These are phyloP conservation scores for Aurelia aurita complex sp. Pacific DNA, from an alignment of 30 jellyfish, hydroid and myxozoan genomes.

Conservation along the genomic window DNA sequence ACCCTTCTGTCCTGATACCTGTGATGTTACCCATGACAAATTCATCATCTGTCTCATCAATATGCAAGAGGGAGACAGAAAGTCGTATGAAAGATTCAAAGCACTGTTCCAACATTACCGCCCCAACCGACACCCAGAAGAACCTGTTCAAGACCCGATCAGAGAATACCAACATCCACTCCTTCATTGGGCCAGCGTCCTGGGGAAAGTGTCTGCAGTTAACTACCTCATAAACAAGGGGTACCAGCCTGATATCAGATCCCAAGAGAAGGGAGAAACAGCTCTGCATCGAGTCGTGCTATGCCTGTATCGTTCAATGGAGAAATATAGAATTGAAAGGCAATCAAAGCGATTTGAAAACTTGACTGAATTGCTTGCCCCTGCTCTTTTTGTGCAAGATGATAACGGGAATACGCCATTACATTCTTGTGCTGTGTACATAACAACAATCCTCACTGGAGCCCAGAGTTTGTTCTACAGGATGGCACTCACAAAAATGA, in stretches of 20 bases:
- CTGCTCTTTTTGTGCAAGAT: slow-evolving; percentile 58
- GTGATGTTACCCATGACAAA: slow-evolving; percentile 57
- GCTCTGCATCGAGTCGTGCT: slow-evolving; percentile 71
- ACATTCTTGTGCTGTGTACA: slow-evolving; percentile 76
- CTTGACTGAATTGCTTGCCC: slow-evolving; percentile 56
- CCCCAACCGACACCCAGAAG: slow-evolving; percentile 23
- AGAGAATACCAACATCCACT: slow-evolving; percentile 75
- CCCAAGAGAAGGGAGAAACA: slow-evolving; percentile 60
- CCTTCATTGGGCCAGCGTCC: slow-evolving; percentile 87
- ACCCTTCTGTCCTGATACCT: slow-evolving; percentile 63
- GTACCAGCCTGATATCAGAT: slow-evolving; percentile 36
- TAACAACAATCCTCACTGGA: slow-evolving; percentile 2
- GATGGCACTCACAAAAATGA: slow-evolving; percentile 36
- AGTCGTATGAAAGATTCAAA: slow-evolving; percentile 47
- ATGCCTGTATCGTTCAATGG: slow-evolving; percentile 35
- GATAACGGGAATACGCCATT: slow-evolving; percentile 83
- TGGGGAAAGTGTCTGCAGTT: slow-evolving; percentile 69
- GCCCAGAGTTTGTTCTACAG: slow-evolving; percentile 2
- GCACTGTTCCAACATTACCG: slow-evolving; percentile 21
- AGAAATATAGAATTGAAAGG: not conserved
- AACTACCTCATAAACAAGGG: slow-evolving; percentile 45
- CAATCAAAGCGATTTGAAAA: not conserved
- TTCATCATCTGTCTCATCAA: slow-evolving; percentile 37
- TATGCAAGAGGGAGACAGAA: slow-evolving; percentile 31
- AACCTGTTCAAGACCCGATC: slow-evolving; percentile 61